These are phyloP conservation scores for Actinia tenebrosa DNA, from an alignment of 64 coral and sea anemone species.

Conservation along the genomic window DNA sequence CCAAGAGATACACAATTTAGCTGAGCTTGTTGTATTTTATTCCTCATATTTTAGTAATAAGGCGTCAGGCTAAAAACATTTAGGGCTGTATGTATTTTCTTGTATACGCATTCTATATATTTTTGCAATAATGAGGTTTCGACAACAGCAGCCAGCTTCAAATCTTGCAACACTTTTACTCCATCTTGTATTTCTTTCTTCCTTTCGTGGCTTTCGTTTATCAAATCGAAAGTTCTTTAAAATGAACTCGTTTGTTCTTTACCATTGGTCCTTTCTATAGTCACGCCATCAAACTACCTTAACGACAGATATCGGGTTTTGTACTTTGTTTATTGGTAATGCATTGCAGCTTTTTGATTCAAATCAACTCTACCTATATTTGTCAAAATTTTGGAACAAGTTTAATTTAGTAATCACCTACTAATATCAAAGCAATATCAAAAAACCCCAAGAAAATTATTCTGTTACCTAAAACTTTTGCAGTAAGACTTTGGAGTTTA, in stretches of 20 bases:
- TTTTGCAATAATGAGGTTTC: background rate
- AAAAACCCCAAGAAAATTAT: no score
- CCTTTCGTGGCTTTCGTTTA: background rate
- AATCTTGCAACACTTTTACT: background rate
- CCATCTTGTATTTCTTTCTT: background rate
- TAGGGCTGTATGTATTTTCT: background rate
- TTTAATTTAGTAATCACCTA: background rate
- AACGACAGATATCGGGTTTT: background rate
- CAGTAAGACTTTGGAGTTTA: no score
- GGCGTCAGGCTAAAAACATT: background rate
- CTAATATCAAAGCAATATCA: no score
- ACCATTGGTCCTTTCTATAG: background rate
- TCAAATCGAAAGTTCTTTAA: background rate
- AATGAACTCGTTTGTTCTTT: background rate
- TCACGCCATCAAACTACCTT: background rate
- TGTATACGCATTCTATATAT: background rate
- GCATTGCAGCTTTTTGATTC: background rate
- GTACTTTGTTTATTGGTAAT: background rate
- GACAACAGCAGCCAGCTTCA: background rate
- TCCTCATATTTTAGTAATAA: background rate
- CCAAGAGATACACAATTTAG: background rate
- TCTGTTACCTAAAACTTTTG: no score
- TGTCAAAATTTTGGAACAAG: background rate
- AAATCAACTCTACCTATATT: background rate
- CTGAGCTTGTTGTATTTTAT: slow-evolving; percentile 15